These are phyloP conservation scores for Agriopis leucophaearia DNA, from an alignment of 2,888 invertebrate genomes.

Conservation along the genomic window DNA sequence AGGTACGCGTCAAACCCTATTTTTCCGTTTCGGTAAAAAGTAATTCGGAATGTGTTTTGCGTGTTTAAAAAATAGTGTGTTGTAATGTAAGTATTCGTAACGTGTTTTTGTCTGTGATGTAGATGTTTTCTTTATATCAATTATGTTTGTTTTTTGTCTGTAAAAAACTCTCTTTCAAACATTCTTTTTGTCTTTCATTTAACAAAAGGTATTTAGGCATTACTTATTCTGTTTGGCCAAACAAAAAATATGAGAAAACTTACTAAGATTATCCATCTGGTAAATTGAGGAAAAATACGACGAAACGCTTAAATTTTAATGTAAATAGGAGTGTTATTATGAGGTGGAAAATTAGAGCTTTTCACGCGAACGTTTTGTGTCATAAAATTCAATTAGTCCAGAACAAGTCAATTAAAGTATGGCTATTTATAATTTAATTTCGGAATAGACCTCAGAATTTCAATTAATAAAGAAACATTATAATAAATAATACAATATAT, in stretches of 20 bases:
- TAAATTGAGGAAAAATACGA: constrained; percentile 28
- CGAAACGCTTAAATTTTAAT: constrained; percentile 23
- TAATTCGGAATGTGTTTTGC: too few species aligned
- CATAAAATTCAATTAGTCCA: constrained; percentile 33
- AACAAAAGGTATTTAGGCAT: constrained; percentile 19
- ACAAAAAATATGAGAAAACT: constrained; percentile 26
- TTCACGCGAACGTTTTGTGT: constrained; percentile 15
- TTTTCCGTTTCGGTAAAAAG: too few species aligned
- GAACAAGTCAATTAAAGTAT: constrained; percentile 20
- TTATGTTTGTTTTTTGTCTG: constrained; percentile 17
- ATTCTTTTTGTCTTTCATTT: constrained; percentile 26
- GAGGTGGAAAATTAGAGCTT: constrained; percentile 17
- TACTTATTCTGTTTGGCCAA: constrained; percentile 28
- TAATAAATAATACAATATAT: too few species aligned
- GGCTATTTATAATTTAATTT: background rate
- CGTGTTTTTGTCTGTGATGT: constrained; percentile 16
- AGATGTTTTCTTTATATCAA: constrained; percentile 11
- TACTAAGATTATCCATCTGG: constrained; percentile 24
- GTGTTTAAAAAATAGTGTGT: background rate
- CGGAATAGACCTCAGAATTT: too few species aligned
- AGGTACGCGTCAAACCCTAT: too few species aligned
- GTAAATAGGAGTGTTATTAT: constrained; percentile 13
- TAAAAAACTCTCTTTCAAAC: constrained; percentile 8
- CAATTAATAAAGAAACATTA: too few species aligned
- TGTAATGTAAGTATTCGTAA: background rate